Base-by-base conservation (phyloP, 2,113 vertebrate genomes). In the Pituophis catenifer region DNA sequence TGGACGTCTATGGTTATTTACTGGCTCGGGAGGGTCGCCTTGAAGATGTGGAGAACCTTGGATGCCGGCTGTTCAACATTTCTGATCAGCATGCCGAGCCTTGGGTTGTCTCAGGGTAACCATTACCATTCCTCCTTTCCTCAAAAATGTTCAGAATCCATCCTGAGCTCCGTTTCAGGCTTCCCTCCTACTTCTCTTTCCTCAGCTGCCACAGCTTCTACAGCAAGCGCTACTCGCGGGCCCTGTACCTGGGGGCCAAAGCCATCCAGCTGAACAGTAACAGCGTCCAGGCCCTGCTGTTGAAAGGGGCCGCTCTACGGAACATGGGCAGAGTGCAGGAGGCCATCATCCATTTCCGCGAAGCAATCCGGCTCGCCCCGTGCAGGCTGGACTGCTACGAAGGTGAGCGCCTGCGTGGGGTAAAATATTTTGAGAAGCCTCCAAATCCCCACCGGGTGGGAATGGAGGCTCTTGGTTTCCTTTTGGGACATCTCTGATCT, bases 181-280 rank as follows among this genome's bases (percentile, higher is more conserved):
- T 10, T 1, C 0, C 90, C 44, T 92, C 93, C 55, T 12, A 44
- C 57, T 96, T 8, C 17, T 92, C 17, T 92, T 29, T 33, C 93
- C 88, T 0, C 95, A 99, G 99, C 62, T 99, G 99, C 96, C 99
- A 99, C 95, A 99, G 99, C 96, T 99, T 99, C 97, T 99, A 99
- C 91, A 99, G 99, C 94, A 99, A 99, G 96, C 97, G 99, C 21
- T 99, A 99, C 93, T 99, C 99, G 38, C 98, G 99, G 54, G 99
- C 99, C 7, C 98, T 99, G 0, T 99, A 99, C 96, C 96, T 99
- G 81, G 99, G 99, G 54, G 99, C 99, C 87, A 99, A 99, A 97
- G 99, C 99, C 23, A 99, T 99, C 96, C 99, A 99, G 97, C 98
- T 99, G 86, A 99, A 99, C 95, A 99, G 99, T 92, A 99, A 99